These are phyloP conservation scores for Xerus inauris DNA, from an alignment of 2,113 vertebrate genomes.

Conservation along the genomic window DNA sequence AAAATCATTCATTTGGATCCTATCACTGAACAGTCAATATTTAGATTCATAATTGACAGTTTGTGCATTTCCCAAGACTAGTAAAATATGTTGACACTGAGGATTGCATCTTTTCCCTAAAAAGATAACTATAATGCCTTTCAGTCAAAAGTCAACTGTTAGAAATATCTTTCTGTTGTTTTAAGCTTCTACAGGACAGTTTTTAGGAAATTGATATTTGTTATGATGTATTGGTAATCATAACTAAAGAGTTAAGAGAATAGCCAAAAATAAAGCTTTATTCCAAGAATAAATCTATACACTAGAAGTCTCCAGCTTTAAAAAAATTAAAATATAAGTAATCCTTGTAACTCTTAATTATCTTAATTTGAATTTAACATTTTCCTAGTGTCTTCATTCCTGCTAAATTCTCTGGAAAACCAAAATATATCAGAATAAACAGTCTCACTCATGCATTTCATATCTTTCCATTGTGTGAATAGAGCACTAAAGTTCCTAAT, in stretches of 20 bases:
- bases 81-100: not conserved
- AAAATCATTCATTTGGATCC: not conserved
- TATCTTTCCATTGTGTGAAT: constrained; percentile 66
- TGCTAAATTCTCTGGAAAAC: constrained; percentile 53
- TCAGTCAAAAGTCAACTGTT: not conserved
- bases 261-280: not conserved
- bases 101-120: not conserved
- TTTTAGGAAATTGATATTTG: not conserved
- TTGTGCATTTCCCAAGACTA: not conserved
- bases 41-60: not conserved
- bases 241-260: not conserved
- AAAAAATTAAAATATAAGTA: constrained; percentile 33
- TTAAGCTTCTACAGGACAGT: not conserved
- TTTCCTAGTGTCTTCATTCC: constrained; percentile 56
- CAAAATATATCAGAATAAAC: constrained; percentile 60
- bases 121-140: not conserved
- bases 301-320: not conserved
- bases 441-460: constrained; percentile 56
- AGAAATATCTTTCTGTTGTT: not conserved
- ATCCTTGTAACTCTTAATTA: constrained; percentile 53
- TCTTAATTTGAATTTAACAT: constrained; percentile 66
- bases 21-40: not conserved
- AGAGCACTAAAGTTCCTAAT: constrained; percentile 65
- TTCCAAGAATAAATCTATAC: not conserved
- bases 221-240: not conserved